Conservation (phyloP, 2,888 invertebrate genomes). For the Liodrosophila aerea region DNA sequence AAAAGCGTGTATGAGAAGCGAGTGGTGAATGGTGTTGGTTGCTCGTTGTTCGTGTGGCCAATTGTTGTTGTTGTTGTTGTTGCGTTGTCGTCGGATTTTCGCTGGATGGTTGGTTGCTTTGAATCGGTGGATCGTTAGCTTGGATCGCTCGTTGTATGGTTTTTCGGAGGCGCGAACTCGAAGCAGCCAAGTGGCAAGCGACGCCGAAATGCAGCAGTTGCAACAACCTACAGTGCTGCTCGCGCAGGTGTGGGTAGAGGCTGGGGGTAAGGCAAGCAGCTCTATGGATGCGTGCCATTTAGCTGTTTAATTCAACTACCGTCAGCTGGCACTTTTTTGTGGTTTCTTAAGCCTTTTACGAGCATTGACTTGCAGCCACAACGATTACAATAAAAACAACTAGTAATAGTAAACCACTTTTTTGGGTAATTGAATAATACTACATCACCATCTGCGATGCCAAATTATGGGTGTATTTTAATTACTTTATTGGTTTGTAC, state of each 20-base stretch:
- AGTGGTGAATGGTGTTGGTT: conserved; percentile 63
- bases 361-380: conserved; percentile 47
- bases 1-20: conserved; percentile 56
- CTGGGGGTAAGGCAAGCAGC: conserved; percentile 16
- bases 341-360: conserved; percentile 62
- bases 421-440: conserved; percentile 69
- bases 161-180: conserved; percentile 72
- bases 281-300: conserved; percentile 76
- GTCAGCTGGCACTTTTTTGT: conserved; percentile 47
- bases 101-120: conserved; percentile 25
- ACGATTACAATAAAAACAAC: conserved; percentile 20
- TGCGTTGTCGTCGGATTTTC: conserved; percentile 28
- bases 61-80: conserved; percentile 26
- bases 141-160: conserved; percentile 36
- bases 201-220: conserved; percentile 71
- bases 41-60: conserved; percentile 11
- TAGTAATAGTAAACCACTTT: conserved; percentile 33
- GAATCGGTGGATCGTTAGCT: conserved; percentile 22
- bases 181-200: conserved; percentile 71
- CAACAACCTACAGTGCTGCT: conserved; percentile 36
- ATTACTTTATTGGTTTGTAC: conserved; percentile 10
- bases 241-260: not conserved
- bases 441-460: conserved; percentile 29
- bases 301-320: conserved; percentile 71
- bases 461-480: conserved; percentile 21